Evolutionary conservation across 92 coral and sea anemone species (phyloP).

Genomic region (Palythoa caribaeorum): DNA sequence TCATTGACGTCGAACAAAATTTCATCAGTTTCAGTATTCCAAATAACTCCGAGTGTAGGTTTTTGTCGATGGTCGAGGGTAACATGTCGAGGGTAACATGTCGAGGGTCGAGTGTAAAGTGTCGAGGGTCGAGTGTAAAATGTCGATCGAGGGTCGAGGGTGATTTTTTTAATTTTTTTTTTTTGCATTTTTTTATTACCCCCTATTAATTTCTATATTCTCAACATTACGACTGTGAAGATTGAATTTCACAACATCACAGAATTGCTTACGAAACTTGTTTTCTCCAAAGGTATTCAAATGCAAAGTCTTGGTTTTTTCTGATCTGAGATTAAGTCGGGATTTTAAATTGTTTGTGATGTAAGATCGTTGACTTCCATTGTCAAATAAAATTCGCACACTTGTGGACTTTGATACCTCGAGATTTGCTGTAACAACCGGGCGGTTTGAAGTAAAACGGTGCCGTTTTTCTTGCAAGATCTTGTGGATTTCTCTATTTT

Average conservation of each 20-base stretch:
- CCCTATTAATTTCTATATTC: neutral
- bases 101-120: too few species aligned
- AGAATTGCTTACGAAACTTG: conserved; percentile 58
- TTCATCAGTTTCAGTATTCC: conserved; percentile 62
- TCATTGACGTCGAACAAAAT: conserved; percentile 8
- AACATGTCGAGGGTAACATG: too few species aligned
- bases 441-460: conserved; percentile 72
- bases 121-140: too few species aligned
- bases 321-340: conserved; percentile 55
- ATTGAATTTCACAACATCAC: conserved; percentile 56
- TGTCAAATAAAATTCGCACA: conserved; percentile 70
- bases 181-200: too few species aligned
- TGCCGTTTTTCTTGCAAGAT: conserved; percentile 33
- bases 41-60: conserved; percentile 38
- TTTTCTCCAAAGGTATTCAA: conserved; percentile 72
- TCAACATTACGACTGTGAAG: conserved; percentile 6
- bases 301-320: conserved; percentile 59
- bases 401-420: conserved; percentile 43
- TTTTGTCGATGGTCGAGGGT: too few species aligned
- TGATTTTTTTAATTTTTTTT: too few species aligned
- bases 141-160: too few species aligned
- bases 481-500: conserved; percentile 34
- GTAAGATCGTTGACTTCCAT: conserved; percentile 70
- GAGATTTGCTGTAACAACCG: conserved; percentile 47
- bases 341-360: conserved; percentile 57